Evolutionary conservation across 2,888 invertebrate species (phyloP), one percentile per base, ranked within the genome.

Genomic region (Pollenia labialis): DNA sequence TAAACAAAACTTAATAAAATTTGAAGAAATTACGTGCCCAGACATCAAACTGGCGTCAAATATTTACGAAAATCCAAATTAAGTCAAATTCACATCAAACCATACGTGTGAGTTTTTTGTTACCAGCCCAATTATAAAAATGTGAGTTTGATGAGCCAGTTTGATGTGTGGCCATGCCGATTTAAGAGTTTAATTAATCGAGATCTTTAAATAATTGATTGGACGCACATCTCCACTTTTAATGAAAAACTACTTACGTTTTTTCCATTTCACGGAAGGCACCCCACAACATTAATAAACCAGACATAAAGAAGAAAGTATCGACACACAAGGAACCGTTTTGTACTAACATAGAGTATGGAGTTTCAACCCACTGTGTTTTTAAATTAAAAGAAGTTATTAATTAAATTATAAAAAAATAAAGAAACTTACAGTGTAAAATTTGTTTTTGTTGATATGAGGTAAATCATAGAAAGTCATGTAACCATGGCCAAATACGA

Each of bases 271-370:
- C 92, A 10, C 92, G 92, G 85, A 93, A 93, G 4, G 93, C 91
- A 32, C 92, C 91, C 91, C 93, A 92, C 69, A 94, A 93, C 81
- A 94, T 94, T 0, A 96, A 91, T 56, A 96, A 91, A 6, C 96
- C 96, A 88, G 95, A 95, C 88, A 96, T 91, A 23, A 95, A 91
- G 89, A 96, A 95, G 91, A 96, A 96, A 0, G 95, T 95, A 84
- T 96, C 96, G 0, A 96, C 95, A 1, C 95, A 94, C 8, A 95
- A 92, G 0, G 94, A 88, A 88, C 93, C 95, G 90, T 94, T 88
- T 91, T 93, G 89, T 1, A 92, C 90, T 50, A 93, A 85, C 92
- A 93, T 92, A 0, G 93, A 92, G 75, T 89, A 93, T 0, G 92
- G 92, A 0, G 92, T 92, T 87, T 91, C 80, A n/a, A 90, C 48